These are phyloP conservation scores for Hapalemur alaotrensis DNA, from an alignment of 2,797 vertebrate species.

Conservation along the genomic window DNA sequence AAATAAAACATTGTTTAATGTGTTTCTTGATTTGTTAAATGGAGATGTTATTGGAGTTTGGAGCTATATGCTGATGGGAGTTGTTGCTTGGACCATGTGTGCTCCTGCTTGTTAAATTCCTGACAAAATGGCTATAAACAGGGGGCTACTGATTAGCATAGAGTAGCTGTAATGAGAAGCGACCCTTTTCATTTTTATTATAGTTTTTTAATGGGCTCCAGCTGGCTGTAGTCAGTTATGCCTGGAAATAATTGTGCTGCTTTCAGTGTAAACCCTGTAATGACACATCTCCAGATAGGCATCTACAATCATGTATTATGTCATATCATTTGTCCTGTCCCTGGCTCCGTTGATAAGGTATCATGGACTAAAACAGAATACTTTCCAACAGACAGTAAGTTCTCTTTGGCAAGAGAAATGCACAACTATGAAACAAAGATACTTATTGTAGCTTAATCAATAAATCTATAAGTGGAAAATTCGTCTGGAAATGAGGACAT, in stretches of 20 bases:
- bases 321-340: not conserved
- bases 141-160: conserved; percentile 53
- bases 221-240: conserved; percentile 61
- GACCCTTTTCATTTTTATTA: conserved; percentile 63
- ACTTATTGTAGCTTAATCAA: conserved; percentile 33
- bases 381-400: not conserved
- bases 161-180: conserved; percentile 49
- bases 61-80: not conserved
- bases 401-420: not conserved
- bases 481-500: not conserved
- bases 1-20: not conserved
- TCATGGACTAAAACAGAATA: conserved; percentile 19
- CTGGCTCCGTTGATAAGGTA: not conserved
- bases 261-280: conserved; percentile 36
- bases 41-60: not conserved
- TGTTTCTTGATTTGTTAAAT: not conserved
- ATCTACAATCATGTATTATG: conserved; percentile 25
- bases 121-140: conserved; percentile 44
- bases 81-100: conserved; percentile 28
- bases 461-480: conserved; percentile 22
- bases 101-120: conserved; percentile 64
- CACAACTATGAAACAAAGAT: conserved; percentile 34
- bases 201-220: conserved; percentile 69
- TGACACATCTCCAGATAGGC: conserved; percentile 56
- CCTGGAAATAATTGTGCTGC: conserved; percentile 59